A percentile compares a stretch with the other conserved stretches of the same genome.
Evolutionary conservation across 2,888 invertebrate genomes (phyloP).

Genomic region (Chrysotoxum bicinctum): DNA sequence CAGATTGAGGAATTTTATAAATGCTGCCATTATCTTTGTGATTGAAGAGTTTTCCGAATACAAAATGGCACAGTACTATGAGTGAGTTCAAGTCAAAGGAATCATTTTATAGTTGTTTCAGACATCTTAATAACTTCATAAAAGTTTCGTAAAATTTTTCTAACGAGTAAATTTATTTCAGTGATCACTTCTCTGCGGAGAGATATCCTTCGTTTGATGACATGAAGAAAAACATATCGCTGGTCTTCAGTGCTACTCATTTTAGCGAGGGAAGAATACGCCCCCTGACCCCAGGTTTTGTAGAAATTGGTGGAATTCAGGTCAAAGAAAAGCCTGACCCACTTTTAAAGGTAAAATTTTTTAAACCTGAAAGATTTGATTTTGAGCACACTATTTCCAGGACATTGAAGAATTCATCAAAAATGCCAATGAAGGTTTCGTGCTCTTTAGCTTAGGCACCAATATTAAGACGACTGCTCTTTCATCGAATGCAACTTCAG

Average conservation of each 20-base stretch:
- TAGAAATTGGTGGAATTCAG: slow-evolving; percentile 80
- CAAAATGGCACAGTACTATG: slow-evolving; percentile 56
- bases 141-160: too few relatives aligned
- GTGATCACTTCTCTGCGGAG: slow-evolving; percentile 73
- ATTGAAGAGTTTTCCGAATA: slow-evolving; percentile 23
- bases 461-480: slow-evolving; percentile 77
- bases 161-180: slow-evolving; percentile 18
- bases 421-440: slow-evolving; percentile 78
- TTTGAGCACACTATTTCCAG: slow-evolving; percentile 2
- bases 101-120: neutral
- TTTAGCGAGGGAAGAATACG: slow-evolving; percentile 77
- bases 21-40: neutral
- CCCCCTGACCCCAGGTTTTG: slow-evolving; percentile 77
- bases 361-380: neutral
- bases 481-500: slow-evolving; percentile 82
- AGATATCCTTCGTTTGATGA: slow-evolving; percentile 75
- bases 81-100: slow-evolving; percentile 21
- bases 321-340: slow-evolving; percentile 75
- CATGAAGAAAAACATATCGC: slow-evolving; percentile 75
- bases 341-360: slow-evolving; percentile 71
- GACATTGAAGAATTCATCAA: slow-evolving; percentile 76
- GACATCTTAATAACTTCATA: too few relatives aligned
- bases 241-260: slow-evolving; percentile 78
- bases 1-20: slow-evolving; percentile 74
- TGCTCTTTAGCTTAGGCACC: slow-evolving; percentile 78